These are phyloP conservation scores for Alexandromys fortis DNA, from an alignment of 2,113 vertebrate genomes.

Conservation along the genomic window DNA sequence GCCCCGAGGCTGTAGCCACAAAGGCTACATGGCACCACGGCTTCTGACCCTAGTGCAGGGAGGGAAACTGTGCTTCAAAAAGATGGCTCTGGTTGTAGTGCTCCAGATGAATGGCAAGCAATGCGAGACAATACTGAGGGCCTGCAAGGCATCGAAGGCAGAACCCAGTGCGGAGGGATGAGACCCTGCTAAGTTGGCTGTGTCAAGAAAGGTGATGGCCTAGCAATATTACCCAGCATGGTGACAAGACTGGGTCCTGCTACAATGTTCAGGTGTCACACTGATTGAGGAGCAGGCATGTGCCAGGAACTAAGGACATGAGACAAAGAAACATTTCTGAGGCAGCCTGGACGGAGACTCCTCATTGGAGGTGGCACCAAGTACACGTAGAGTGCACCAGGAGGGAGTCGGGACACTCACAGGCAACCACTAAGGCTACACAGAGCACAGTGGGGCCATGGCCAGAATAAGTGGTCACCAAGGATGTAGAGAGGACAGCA, in stretches of 20 bases:
- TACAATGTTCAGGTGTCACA: background rate
- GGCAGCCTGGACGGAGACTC: rapidly evolving
- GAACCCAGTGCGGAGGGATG: no score
- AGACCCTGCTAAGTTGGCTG: background rate
- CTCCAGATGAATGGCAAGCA: background rate
- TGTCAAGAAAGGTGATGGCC: background rate
- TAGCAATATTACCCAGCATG: background rate
- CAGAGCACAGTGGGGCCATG: background rate
- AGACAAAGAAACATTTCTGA: background rate
- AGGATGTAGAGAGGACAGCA: background rate
- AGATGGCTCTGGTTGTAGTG: background rate
- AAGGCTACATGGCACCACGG: rapidly evolving
- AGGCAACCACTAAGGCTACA: background rate
- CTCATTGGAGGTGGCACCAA: background rate
- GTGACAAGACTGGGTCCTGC: background rate
- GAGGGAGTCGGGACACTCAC: background rate
- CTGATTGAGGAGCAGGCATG: background rate
- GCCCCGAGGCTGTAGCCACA: background rate
- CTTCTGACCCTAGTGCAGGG: background rate
- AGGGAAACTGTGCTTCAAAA: background rate
- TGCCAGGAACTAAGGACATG: background rate
- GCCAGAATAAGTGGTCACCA: background rate
- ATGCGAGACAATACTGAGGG: background rate
- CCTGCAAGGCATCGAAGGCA: background rate
- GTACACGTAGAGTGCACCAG: background rate